These are phyloP conservation scores for Gopherus flavomarginatus DNA, from an alignment of 2,113 vertebrate genomes.

Conservation along the genomic window DNA sequence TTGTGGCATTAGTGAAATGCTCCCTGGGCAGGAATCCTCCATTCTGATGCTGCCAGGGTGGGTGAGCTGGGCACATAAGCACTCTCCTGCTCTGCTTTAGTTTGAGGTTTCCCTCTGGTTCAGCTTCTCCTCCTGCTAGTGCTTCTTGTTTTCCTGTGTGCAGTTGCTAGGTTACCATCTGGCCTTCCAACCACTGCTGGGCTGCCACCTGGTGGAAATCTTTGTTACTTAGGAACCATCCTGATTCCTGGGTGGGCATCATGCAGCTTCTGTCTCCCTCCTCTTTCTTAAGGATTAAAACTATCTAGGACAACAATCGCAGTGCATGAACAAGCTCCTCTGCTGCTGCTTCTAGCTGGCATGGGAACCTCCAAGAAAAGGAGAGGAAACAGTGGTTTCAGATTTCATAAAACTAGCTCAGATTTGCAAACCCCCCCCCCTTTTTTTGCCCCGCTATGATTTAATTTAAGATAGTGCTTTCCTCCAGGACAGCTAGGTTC, in stretches of 20 bases:
- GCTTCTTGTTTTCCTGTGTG: background rate
- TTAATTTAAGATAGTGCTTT: background rate
- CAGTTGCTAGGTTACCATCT: background rate
- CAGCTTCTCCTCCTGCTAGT: background rate
- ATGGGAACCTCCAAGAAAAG: fast-evolving
- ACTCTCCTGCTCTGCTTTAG: background rate
- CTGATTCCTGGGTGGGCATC: background rate
- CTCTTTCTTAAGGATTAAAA: background rate
- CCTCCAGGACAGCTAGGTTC: background rate
- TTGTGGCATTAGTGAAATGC: background rate
- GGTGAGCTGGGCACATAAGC: background rate
- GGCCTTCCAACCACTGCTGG: background rate
- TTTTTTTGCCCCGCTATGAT: background rate
- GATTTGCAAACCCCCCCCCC: background rate
- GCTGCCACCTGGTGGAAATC: background rate
- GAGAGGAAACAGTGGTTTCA: background rate
- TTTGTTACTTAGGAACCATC: background rate
- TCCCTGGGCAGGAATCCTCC: background rate
- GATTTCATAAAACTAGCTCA: background rate
- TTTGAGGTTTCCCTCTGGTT: background rate
- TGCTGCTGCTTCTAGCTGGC: background rate
- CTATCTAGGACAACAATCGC: background rate
- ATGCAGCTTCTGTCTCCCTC: background rate
- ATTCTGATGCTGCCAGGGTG: background rate
- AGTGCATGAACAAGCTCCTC: background rate